Evolutionary conservation across 2,888 invertebrate genomes (phyloP).

Genomic region (Cacoxenus indagator): DNA sequence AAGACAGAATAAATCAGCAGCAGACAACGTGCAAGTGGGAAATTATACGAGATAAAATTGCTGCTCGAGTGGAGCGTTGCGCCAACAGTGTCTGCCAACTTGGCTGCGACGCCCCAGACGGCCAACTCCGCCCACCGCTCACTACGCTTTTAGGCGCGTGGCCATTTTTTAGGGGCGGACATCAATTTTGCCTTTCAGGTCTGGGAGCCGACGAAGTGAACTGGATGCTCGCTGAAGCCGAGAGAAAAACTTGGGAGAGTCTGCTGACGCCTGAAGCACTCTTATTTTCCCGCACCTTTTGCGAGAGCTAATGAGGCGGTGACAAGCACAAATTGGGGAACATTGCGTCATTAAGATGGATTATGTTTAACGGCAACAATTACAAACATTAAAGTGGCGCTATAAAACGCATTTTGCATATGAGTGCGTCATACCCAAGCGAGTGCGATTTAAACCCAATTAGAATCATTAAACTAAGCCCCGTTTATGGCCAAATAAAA

Average conservation of each 20-base stretch:
- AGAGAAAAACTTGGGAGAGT: too few species aligned
- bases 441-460: background rate
- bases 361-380: background rate
- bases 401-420: background rate
- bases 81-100: conserved; percentile 52
- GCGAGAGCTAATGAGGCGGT: too few species aligned
- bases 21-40: too few species aligned
- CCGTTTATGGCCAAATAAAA: conserved; percentile 13
- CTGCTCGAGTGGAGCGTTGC: conserved; percentile 32
- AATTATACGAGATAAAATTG: conserved; percentile 48
- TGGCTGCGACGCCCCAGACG: background rate
- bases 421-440: background rate
- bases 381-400: background rate
- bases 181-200: conserved; percentile 41
- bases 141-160: conserved; percentile 47
- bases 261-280: too few species aligned
- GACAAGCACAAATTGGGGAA: too few species aligned
- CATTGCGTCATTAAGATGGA: background rate
- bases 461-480: conserved; percentile 4
- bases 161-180: conserved; percentile 57
- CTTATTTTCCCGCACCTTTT: too few species aligned
- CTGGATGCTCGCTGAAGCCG: too few species aligned
- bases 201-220: too few species aligned
- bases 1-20: background rate
- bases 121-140: conserved; percentile 1